Evolutionary conservation across 2,113 vertebrate genomes (phyloP).

Genomic region (Trematocara variabile): DNA sequence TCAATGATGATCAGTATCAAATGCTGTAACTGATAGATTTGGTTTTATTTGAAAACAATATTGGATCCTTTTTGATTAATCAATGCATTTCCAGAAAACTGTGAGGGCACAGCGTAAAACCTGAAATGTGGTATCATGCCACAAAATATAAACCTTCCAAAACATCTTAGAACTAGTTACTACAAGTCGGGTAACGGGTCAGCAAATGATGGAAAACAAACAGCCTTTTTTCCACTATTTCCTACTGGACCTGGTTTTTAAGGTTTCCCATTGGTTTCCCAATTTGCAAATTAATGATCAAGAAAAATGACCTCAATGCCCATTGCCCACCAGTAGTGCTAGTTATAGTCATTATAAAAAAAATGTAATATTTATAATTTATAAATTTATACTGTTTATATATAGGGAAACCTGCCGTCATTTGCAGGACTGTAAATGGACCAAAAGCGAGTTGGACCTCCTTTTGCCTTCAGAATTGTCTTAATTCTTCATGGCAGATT

Average conservation of each 20-base stretch:
- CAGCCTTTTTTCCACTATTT: not conserved
- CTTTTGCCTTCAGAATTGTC: not conserved
- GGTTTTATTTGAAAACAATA: not conserved
- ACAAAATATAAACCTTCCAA: not conserved
- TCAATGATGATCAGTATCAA: not conserved
- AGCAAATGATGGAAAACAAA: not conserved
- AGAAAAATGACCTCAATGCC: not conserved
- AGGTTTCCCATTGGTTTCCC: not conserved
- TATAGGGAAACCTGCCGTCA: not conserved
- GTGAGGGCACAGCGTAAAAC: not conserved
- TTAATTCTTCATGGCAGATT: not conserved
- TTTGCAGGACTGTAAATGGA: not conserved
- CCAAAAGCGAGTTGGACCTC: not conserved
- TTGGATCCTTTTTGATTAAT: not conserved
- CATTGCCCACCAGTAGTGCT: not conserved
- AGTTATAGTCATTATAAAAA: not conserved
- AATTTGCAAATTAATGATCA: not conserved
- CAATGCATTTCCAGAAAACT: not conserved
- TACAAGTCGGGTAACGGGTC: not conserved
- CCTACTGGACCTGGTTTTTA: not conserved
- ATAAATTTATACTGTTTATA: not conserved
- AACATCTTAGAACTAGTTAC: not conserved
- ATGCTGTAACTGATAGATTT: not conserved
- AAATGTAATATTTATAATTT: not conserved
- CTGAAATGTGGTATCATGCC: not conserved